Evolutionary conservation across 1,140 invertebrate genomes (phyloP).

Genomic region (Pseudomyrmex concolor): DNA sequence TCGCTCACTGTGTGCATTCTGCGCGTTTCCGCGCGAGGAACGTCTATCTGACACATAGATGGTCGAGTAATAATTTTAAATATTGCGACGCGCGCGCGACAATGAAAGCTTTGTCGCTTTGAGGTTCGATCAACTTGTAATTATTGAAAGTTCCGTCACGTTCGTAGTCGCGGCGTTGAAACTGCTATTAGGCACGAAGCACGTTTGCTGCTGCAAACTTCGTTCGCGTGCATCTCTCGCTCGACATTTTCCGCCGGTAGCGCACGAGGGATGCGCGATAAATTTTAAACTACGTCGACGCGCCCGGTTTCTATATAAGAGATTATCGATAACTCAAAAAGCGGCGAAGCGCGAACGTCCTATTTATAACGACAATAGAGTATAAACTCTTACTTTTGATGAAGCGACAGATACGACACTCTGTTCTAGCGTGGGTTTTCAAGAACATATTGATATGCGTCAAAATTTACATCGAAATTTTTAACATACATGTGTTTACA

Average conservation of each 20-base stretch:
- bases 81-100: background rate
- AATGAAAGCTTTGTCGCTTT: conserved; percentile 19
- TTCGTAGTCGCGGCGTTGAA: conserved; percentile 43
- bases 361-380: background rate
- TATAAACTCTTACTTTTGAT: background rate
- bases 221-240: conserved; percentile 22
- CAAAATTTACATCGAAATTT: background rate
- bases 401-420: too few relatives aligned
- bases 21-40: background rate
- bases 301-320: background rate
- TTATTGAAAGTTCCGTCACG: conserved; percentile 51
- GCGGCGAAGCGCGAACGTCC: background rate
- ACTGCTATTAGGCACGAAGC: conserved; percentile 54
- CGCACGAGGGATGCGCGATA: conserved; percentile 6
- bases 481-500: too few relatives aligned
- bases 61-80: conserved; percentile 15
- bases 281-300: conserved; percentile 20
- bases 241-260: conserved; percentile 27
- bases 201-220: conserved; percentile 5
- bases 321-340: conserved; percentile 10
- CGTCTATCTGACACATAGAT: background rate
- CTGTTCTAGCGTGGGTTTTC: background rate
- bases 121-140: conserved; percentile 32
- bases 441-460: background rate
- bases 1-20: background rate